Percentiles rank a stretch among this genome's conserved stretches.
These are phyloP conservation scores for Anniella stebbinsi DNA, from an alignment of 2,797 vertebrate genomes.

Conservation along the genomic window DNA sequence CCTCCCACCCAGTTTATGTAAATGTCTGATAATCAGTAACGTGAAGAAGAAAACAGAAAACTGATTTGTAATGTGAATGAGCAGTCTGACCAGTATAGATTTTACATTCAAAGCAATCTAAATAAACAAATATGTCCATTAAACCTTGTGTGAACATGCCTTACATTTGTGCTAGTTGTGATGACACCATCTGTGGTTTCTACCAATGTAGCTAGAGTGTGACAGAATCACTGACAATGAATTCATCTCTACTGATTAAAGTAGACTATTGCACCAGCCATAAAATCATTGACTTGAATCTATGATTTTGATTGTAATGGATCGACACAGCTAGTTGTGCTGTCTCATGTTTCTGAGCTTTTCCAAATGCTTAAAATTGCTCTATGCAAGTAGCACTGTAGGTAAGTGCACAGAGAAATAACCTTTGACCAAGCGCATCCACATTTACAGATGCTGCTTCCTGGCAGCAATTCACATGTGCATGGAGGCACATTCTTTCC, in stretches of 20 bases:
- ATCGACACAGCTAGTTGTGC: background rate
- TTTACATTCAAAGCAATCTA: constrained; percentile 3
- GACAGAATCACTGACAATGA: background rate
- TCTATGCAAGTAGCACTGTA: background rate
- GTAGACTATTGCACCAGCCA: background rate
- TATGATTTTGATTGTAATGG: constrained; percentile 8
- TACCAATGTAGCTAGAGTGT: constrained; percentile 3
- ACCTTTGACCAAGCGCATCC: background rate
- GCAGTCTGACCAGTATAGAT: background rate
- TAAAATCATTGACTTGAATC: background rate
- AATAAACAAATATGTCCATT: background rate
- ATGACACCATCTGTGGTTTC: background rate
- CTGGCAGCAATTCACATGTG: background rate
- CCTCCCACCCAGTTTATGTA: background rate
- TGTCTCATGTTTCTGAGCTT: background rate
- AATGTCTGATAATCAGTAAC: background rate
- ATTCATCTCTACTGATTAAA: background rate
- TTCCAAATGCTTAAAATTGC: background rate
- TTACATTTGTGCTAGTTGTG: background rate
- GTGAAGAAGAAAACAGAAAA: constrained; percentile 14
- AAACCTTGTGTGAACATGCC: background rate
- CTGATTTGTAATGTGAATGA: constrained; percentile 11
- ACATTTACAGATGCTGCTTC: constrained; percentile 6
- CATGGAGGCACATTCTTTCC: background rate
- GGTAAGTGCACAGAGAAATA: constrained; percentile 13